Evolutionary conservation across 2,113 vertebrate species (phyloP).

Genomic region (Indicator maculatus): DNA sequence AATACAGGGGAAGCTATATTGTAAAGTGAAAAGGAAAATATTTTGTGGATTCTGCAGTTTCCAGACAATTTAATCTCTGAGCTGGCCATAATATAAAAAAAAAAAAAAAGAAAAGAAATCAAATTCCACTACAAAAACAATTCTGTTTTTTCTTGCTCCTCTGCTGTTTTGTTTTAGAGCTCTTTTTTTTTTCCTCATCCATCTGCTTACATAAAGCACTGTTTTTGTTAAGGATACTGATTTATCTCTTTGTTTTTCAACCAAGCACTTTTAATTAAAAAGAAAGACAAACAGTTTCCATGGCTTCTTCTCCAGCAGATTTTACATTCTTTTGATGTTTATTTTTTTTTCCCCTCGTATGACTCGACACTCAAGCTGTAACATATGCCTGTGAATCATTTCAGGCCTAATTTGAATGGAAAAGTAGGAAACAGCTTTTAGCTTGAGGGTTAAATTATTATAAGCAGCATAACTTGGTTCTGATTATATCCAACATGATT

Average conservation of each 20-base stretch:
- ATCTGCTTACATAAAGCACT: background rate
- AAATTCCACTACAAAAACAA: background rate
- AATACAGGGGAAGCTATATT: background rate
- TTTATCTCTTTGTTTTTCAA: background rate
- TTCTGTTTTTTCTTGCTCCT: background rate
- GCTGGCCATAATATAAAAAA: background rate
- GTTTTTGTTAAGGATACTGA: background rate
- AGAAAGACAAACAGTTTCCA: background rate
- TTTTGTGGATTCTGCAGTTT: background rate
- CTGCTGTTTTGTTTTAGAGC: background rate
- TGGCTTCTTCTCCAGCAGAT: background rate
- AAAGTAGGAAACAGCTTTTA: background rate
- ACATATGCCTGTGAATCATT: background rate
- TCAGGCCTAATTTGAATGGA: background rate
- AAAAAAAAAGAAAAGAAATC: background rate
- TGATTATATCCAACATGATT: background rate
- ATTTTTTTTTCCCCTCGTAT: background rate
- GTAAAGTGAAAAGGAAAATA: background rate
- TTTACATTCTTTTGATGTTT: background rate
- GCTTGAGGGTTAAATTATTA: conserved; percentile 16
- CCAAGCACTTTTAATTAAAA: background rate
- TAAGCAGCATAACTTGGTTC: background rate
- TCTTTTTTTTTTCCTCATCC: background rate
- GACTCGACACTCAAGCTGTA: background rate
- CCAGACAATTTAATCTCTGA: background rate